Conservation (phyloP, 2,888 invertebrate genomes). For the Cerceris rybyensis region DNA sequence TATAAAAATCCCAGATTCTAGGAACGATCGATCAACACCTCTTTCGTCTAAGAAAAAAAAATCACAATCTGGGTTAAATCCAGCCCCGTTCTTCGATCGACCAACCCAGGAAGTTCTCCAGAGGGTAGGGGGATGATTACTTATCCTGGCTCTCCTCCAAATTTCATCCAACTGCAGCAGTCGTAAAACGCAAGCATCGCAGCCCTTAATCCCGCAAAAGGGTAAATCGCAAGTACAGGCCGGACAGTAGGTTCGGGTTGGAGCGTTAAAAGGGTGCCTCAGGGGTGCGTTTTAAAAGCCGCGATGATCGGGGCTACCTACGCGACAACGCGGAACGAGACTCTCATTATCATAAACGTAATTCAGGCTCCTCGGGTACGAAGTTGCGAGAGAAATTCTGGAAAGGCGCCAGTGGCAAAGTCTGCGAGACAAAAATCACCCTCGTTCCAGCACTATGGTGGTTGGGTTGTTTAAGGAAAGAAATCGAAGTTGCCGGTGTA, state of each 20-base stretch:
- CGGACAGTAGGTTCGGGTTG: slow-evolving; percentile 23
- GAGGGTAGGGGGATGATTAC: slow-evolving; percentile 35
- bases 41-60: no score
- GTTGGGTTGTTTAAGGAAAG: no score
- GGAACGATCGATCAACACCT: no score
- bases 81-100: no score
- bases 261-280: slow-evolving; percentile 10
- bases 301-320: neutral
- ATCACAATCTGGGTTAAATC: no score
- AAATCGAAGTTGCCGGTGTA: no score
- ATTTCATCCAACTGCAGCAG: slow-evolving; percentile 11
- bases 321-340: slow-evolving; percentile 36
- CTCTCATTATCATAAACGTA: slow-evolving; percentile 63
- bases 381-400: slow-evolving; percentile 1
- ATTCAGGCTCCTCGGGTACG: slow-evolving; percentile 15
- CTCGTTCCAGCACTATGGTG: no score
- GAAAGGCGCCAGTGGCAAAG: slow-evolving; percentile 10
- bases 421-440: neutral
- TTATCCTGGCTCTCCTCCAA: slow-evolving; percentile 49
- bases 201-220: slow-evolving; percentile 47
- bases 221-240: slow-evolving; percentile 27
- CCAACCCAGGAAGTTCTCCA: neutral
- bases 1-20: no score
- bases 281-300: slow-evolving; percentile 22
- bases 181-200: slow-evolving; percentile 43